phyloP scores from a whole-genome alignment of 1,140 invertebrate genomes.

The Magallana ariakensis region DNA sequence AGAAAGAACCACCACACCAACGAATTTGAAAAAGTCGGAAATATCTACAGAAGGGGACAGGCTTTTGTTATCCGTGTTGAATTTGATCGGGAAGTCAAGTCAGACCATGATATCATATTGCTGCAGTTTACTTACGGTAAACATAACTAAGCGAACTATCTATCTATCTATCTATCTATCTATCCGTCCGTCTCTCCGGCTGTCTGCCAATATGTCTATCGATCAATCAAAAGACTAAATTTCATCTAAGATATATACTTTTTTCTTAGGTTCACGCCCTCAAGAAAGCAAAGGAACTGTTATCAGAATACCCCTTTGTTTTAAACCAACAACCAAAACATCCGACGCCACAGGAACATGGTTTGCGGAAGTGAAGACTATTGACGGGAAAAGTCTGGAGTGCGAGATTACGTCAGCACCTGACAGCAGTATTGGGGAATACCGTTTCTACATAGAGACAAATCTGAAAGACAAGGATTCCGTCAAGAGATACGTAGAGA shows the following conservation, averaged over 20 bases:
- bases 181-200: too few species aligned
- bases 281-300: constrained; percentile 24
- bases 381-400: neutral
- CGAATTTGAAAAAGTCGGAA: constrained; percentile 87
- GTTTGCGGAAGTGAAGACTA: constrained; percentile 3
- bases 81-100: constrained; percentile 84
- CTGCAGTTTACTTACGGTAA: constrained; percentile 64
- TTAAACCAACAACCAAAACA: neutral
- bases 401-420: neutral
- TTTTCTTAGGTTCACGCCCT: neutral
- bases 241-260: neutral
- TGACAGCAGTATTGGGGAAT: constrained; percentile 22
- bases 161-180: too few species aligned
- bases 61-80: constrained; percentile 87
- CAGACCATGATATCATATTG: constrained; percentile 51
- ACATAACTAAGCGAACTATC: neutral
- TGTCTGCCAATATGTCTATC: too few species aligned
- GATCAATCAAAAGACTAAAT: too few species aligned
- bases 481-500: constrained; percentile 26
- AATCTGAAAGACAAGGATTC: neutral
- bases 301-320: neutral
- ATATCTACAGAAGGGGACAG: constrained; percentile 91
- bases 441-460: constrained; percentile 2
- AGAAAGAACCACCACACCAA: constrained; percentile 88
- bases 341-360: constrained; percentile 12